Percentiles rank a stretch among this genome's conserved stretches.
These are phyloP conservation scores for Brachyopa scutellaris DNA, from an alignment of 2,888 invertebrate species.

Conservation along the genomic window DNA sequence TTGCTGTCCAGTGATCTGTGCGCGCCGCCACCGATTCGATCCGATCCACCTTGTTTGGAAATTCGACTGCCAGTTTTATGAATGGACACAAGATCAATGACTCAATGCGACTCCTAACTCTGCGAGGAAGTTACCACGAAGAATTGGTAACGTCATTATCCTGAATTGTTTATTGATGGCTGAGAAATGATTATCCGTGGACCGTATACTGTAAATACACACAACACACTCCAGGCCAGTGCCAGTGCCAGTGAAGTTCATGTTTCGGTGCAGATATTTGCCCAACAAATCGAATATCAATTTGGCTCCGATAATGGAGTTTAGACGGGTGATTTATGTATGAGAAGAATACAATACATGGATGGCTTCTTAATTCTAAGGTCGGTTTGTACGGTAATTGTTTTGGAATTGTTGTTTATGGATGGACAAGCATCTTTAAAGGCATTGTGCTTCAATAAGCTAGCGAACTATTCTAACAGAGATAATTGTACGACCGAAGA, in stretches of 20 bases:
- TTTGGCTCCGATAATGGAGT: slow-evolving; percentile 70
- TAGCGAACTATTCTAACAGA: too few species aligned
- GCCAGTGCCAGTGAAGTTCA: slow-evolving; percentile 33
- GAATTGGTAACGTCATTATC: slow-evolving; percentile 73
- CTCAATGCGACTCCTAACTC: slow-evolving; percentile 71
- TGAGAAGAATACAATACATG: too few species aligned
- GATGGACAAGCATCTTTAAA: too few species aligned
- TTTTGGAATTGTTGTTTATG: background rate
- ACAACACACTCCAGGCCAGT: too few species aligned
- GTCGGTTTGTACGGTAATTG: slow-evolving; percentile 3
- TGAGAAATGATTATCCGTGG: slow-evolving; percentile 72
- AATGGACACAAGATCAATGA: slow-evolving; percentile 72
- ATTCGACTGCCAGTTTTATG: slow-evolving; percentile 70
- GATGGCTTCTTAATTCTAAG: too few species aligned
- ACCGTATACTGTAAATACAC: background rate
- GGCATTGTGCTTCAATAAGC: too few species aligned
- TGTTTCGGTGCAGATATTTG: slow-evolving; percentile 59
- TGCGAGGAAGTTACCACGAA: slow-evolving; percentile 64
- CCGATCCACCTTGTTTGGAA: slow-evolving; percentile 71
- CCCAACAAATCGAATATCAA: slow-evolving; percentile 72
- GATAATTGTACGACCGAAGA: too few species aligned
- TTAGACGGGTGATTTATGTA: slow-evolving; percentile 65
- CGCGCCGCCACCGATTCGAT: slow-evolving; percentile 23
- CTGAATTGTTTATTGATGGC: slow-evolving; percentile 72
- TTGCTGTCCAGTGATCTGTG: slow-evolving; percentile 20